Conservation (phyloP, 2,797 vertebrate genomes). For the Sebastes wilsoni region DNA sequence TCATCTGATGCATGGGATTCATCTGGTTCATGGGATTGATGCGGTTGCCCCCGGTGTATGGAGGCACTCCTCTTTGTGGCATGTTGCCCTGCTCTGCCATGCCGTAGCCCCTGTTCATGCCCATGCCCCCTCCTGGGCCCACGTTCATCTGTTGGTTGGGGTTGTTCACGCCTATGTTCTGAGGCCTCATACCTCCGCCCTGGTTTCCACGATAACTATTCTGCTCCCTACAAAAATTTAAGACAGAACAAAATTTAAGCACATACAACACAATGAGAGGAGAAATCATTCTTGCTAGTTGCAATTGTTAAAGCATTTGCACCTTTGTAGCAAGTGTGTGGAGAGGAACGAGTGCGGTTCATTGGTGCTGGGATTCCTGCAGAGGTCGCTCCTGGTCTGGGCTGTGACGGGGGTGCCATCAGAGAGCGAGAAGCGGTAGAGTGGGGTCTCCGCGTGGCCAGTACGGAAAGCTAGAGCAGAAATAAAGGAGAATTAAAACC, state of each 20-base stretch:
- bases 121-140: conserved; percentile 82
- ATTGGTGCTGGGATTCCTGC: conserved; percentile 90
- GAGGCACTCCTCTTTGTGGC: conserved; percentile 85
- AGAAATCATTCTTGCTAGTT: background rate
- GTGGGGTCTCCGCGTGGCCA: conserved; percentile 93
- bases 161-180: conserved; percentile 82
- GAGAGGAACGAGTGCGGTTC: conserved; percentile 93
- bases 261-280: background rate
- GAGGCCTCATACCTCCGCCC: conserved; percentile 85
- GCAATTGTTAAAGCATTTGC: conserved; percentile 12
- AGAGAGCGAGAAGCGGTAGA: conserved; percentile 94
- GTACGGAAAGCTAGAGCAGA: conserved; percentile 87
- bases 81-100: conserved; percentile 85
- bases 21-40: conserved; percentile 79
- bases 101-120: conserved; percentile 83
- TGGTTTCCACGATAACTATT: conserved; percentile 91
- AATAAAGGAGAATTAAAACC: background rate
- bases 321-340: conserved; percentile 97
- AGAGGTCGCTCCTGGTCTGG: conserved; percentile 94
- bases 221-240: conserved; percentile 85
- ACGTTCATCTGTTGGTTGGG: conserved; percentile 86
- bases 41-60: conserved; percentile 81
- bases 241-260: background rate
- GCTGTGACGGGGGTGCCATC: conserved; percentile 96
- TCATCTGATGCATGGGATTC: conserved; percentile 72